These are phyloP conservation scores for Bombus turneri DNA, from an alignment of 1,140 invertebrate species.

Conservation along the genomic window DNA sequence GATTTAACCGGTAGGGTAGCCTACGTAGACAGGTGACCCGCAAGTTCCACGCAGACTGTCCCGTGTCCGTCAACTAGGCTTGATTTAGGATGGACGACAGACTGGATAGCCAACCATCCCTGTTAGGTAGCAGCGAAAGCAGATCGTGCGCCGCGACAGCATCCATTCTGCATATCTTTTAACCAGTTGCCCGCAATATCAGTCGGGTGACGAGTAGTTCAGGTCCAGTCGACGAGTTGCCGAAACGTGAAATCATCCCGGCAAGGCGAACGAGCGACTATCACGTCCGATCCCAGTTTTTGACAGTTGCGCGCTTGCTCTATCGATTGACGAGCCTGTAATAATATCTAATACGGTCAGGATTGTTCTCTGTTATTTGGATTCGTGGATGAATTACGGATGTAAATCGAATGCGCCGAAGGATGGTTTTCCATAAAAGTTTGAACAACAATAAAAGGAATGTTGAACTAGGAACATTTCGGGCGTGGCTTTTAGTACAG, in stretches of 20 bases:
- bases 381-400: too few relatives aligned
- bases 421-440: not conserved
- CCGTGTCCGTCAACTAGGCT: conserved; percentile 63
- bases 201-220: conserved; percentile 53
- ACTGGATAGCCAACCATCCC: conserved; percentile 41
- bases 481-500: not conserved
- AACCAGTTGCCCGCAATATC: conserved; percentile 47
- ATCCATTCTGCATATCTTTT: conserved; percentile 64
- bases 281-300: not conserved
- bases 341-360: not conserved
- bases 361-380: not conserved
- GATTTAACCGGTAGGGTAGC: conserved; percentile 63
- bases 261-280: not conserved
- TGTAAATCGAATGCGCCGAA: accelerated
- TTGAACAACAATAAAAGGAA: not conserved
- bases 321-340: not conserved
- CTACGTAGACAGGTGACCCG: conserved; percentile 68
- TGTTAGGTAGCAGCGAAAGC: conserved; percentile 27
- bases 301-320: not conserved
- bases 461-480: too few relatives aligned
- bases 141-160: conserved; percentile 44
- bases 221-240: conserved; percentile 49
- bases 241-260: conserved; percentile 63
- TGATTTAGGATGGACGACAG: conserved; percentile 62
- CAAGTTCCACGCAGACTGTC: conserved; percentile 67